Evolutionary conservation across 1,140 invertebrate species (phyloP), one percentile per base, ranked within the genome.

Genomic region (Heliconius nattereri): DNA sequence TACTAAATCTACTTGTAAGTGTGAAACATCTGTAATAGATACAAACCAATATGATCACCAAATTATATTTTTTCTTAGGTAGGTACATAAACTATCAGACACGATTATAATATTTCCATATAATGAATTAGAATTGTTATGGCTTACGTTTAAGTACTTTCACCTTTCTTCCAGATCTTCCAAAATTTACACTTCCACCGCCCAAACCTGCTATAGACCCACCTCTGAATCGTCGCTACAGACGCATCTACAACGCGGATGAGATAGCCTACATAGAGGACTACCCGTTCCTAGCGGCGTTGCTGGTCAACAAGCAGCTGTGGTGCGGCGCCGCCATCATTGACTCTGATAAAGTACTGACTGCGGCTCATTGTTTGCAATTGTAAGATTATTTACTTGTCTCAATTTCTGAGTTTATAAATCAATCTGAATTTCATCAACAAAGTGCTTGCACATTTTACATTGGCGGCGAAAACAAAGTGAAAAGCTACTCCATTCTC

Each of bases 311-410:
- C 84, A 83, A 83, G 13, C 81, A 92, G 72, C 80, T 91, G 3
- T 94, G 92, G 92, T 94, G 92, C 73, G 90, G 89, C 5, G 92
- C 81, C 0, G 92, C 84, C 29, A 83, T 94, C 75, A 88, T 94
- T 6, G 84, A 83, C 20, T 60, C 45, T 0, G 89, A 94, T 52
- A 84, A 76, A 5, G 81, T 92, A 9, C 79, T 93, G 13, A 92
- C 92, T 13, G 91, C 91, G 0, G 92, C 92, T 2, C 90, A 94
- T 76, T 94, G 92, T 75, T 74, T 94, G 37, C 90, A 94, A 77
- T 71, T 94, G 92, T 94, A 84, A 85, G 89, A 76, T 23, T 70
- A 13, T n/a, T 37, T 72, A 37, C 35, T 37, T 45, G 32, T 71
- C 9, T 11, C 40, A 20, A 52, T 7, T 52, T 20, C 20, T 20